These are phyloP conservation scores for Dolichomitus sp. DNA, from an alignment of 2,888 invertebrate genomes.

Conservation along the genomic window DNA sequence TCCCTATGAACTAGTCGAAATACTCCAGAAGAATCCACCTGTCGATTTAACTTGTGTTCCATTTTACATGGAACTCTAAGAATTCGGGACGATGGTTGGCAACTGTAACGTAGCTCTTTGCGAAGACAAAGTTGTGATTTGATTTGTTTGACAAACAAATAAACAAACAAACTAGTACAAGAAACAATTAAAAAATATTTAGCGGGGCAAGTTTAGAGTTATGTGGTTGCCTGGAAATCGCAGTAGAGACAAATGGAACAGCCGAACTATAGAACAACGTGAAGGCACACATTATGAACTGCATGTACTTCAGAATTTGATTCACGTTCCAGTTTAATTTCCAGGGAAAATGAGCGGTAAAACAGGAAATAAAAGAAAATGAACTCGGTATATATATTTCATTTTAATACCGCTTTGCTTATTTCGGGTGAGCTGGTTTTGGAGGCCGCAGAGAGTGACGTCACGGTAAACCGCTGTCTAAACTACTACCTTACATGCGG, in stretches of 20 bases:
- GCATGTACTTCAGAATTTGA: neutral
- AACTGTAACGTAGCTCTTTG: neutral
- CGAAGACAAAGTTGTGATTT: slow-evolving; percentile 4
- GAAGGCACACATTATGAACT: neutral
- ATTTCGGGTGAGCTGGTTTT: slow-evolving; percentile 40
- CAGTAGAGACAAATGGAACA: neutral
- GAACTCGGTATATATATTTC: slow-evolving; percentile 41
- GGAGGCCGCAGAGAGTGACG: slow-evolving; percentile 26
- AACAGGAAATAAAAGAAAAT: slow-evolving; percentile 17
- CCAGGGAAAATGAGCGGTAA: neutral
- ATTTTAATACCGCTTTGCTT: slow-evolving; percentile 55
- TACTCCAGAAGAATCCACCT: neutral
- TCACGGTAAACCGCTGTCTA: slow-evolving; percentile 42
- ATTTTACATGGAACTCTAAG: neutral
- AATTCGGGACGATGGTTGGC: neutral
- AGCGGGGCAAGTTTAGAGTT: neutral
- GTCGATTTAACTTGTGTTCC: slow-evolving; percentile 17
- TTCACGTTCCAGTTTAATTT: slow-evolving; percentile 27
- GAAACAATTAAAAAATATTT: slow-evolving; percentile 3
- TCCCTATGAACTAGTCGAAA: neutral
- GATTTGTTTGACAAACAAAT: slow-evolving; percentile 2
- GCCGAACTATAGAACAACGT: neutral
- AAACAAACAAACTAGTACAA: slow-evolving; percentile 7
- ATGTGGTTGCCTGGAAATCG: neutral
- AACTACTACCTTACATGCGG: slow-evolving; percentile 62